Base-by-base conservation (phyloP, 2,113 vertebrate species). In the Pterocles burchelli region DNA sequence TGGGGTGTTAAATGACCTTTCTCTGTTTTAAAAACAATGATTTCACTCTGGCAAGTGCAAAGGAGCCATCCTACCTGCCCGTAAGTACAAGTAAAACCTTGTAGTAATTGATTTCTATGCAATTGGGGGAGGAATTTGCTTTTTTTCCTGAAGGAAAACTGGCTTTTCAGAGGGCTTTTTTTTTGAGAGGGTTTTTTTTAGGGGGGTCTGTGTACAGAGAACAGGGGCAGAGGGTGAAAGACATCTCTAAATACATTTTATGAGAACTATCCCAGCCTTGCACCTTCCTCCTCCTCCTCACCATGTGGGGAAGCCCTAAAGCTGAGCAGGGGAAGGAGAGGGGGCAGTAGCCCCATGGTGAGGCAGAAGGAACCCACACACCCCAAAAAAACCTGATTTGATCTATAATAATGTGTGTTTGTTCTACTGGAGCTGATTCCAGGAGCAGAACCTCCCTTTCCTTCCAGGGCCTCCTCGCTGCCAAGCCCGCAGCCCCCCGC, bases 401-500 rank as follows among this genome's bases (percentile, higher is more conserved):
- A 38, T 46, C 22, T 43, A 46, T 26, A n/a, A 41, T 41, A 41
- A 41, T 41, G 41, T 41, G 38, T 41, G 41, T 41, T 41, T 41
- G 41, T 41, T 41, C 41, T 41, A 41, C 41, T 41, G 68, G 90
- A 74, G 31, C 48, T 52, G 78, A 28, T 36, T 13, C 4, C 57
- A 80, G 62, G 58, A 18, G 1, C 62, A 21, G 96, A 93, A 48
- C 85, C 94, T 92, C 92, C 95, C 85, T 80, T 96, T 95, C 96
- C 95, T 95, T 86, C 19, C 94, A 88, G 71, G 78, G 66, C 92
- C 95, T 9, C 70, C 88, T 28, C 7, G 5, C 63, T 29, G 93
- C 75, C 83, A 17, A 52, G 34, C 76, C 91, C 34, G 3, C 93
- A 93, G 94, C 78, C 85, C 94, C 88, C 57, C 10, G 1, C 52